Percentiles rank a stretch among this genome's conserved stretches.
Evolutionary conservation across 2,797 vertebrate species (phyloP).

Genomic region (Tragelaphus oryx): DNA sequence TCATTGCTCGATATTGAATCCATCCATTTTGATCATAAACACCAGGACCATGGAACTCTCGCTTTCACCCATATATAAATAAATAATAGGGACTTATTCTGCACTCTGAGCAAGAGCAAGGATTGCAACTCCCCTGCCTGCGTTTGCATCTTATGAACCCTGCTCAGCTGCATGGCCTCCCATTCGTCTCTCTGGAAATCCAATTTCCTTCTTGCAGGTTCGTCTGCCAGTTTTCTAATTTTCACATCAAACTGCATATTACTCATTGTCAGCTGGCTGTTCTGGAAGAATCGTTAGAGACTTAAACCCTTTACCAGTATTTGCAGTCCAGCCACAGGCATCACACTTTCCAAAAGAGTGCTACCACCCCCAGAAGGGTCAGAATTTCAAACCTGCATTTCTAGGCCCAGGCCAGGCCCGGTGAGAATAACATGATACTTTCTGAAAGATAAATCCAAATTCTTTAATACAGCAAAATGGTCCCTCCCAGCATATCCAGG

Average conservation of each 20-base stretch:
- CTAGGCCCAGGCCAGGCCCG: neutral
- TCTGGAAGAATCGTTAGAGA: constrained; percentile 67
- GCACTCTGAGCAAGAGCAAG: neutral
- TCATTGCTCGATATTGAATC: constrained; percentile 93
- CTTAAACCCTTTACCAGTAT: constrained; percentile 31
- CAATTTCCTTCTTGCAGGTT: constrained; percentile 66
- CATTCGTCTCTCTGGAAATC: constrained; percentile 66
- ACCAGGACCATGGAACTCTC: constrained; percentile 81
- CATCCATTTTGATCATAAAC: constrained; percentile 92
- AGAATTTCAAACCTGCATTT: constrained; percentile 18
- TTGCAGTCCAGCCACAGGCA: constrained; percentile 34
- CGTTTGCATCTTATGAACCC: constrained; percentile 64
- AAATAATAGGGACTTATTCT: constrained; percentile 55
- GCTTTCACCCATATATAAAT: constrained; percentile 73
- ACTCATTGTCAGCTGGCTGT: constrained; percentile 66
- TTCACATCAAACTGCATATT: constrained; percentile 67
- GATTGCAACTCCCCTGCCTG: neutral
- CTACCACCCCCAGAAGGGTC: neutral
- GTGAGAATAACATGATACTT: neutral
- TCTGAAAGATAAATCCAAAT: constrained; percentile 12
- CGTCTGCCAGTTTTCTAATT: constrained; percentile 70
- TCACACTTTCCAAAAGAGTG: constrained; percentile 47
- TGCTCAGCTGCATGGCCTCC: constrained; percentile 36
- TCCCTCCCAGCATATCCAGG: neutral
- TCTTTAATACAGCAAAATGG: constrained; percentile 16